These are phyloP conservation scores for Hydroisotoma schaefferi DNA, from an alignment of 2,888 invertebrate species.

Conservation along the genomic window DNA sequence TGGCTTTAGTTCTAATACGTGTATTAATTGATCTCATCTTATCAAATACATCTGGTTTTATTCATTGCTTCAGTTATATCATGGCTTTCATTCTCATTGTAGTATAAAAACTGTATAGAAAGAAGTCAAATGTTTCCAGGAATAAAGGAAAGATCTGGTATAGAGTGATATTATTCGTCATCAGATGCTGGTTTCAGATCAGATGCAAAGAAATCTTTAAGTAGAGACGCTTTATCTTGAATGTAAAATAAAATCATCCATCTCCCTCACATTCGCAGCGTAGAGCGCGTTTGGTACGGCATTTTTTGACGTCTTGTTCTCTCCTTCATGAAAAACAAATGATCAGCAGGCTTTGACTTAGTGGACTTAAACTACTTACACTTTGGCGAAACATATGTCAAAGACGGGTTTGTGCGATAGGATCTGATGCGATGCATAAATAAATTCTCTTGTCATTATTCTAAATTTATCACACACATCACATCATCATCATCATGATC, in stretches of 20 bases:
- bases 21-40: too few relatives aligned
- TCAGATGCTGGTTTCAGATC: conserved; percentile 24
- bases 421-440: conserved; percentile 46
- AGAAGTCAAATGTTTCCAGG: too few relatives aligned
- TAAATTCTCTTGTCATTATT: conserved; percentile 49
- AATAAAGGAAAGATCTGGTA: conserved; percentile 9
- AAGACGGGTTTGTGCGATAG: conserved; percentile 30
- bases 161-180: conserved; percentile 35
- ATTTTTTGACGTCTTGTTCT: conserved; percentile 36
- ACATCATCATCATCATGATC: conserved; percentile 8
- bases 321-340: conserved; percentile 39
- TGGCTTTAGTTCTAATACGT: too few relatives aligned
- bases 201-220: background rate
- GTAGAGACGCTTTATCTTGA: background rate
- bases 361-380: conserved; percentile 20
- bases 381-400: conserved; percentile 39
- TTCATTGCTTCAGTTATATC: too few relatives aligned
- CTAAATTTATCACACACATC: conserved; percentile 44
- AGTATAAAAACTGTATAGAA: too few relatives aligned
- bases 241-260: conserved; percentile 40
- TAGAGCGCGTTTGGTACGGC: conserved; percentile 24
- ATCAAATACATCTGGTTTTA: too few relatives aligned
- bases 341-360: conserved; percentile 25
- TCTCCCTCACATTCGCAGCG: conserved; percentile 29
- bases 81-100: too few relatives aligned